A percentile compares a stretch with the other conserved stretches of the same genome.
phyloP scores from a whole-genome alignment of 2,888 invertebrate genomes.

The Periphyllus acericola region DNA sequence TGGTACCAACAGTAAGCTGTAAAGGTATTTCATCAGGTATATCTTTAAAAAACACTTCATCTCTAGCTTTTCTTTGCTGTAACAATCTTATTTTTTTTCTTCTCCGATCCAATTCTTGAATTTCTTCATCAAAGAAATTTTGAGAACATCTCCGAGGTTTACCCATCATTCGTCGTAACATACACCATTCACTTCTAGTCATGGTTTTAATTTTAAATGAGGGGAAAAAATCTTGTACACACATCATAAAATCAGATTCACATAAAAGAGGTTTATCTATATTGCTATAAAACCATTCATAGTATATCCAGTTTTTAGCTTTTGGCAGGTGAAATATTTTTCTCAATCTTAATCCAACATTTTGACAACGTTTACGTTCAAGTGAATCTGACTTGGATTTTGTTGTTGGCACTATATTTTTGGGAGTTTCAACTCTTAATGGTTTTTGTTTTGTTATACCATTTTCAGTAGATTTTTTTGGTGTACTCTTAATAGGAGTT shows the following conservation, averaged over 20 bases:
- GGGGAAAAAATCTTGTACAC: slow-evolving; percentile 93
- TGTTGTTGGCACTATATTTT: slow-evolving; percentile 28
- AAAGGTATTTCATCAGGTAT: slow-evolving; percentile 94
- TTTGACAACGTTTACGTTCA: slow-evolving; percentile 87
- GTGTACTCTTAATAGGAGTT: slow-evolving; percentile 41
- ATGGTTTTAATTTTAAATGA: slow-evolving; percentile 85
- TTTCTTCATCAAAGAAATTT: slow-evolving; percentile 92
- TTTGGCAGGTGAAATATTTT: slow-evolving; percentile 97
- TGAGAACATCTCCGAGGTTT: slow-evolving; percentile 94
- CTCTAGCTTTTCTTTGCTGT: slow-evolving; percentile 89
- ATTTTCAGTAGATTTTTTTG: slow-evolving; percentile 55
- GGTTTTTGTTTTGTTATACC: slow-evolving; percentile 48
- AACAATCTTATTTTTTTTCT: slow-evolving; percentile 90
- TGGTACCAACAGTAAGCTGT: slow-evolving; percentile 93
- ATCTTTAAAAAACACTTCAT: slow-evolving; percentile 81
- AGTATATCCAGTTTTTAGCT: slow-evolving; percentile 99
- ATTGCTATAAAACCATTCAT: slow-evolving; percentile 99
- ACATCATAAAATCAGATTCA: slow-evolving; percentile 95
- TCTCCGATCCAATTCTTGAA: slow-evolving; percentile 88
- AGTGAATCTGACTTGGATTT: slow-evolving; percentile 69
- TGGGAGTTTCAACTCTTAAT: slow-evolving; percentile 44
- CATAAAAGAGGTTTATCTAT: slow-evolving; percentile 92
- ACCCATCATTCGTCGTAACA: slow-evolving; percentile 94
- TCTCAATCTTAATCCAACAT: slow-evolving; percentile 86
- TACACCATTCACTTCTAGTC: slow-evolving; percentile 93